These are phyloP conservation scores for Meiosimyza platycephala DNA, from an alignment of 2,888 invertebrate species.

Conservation along the genomic window DNA sequence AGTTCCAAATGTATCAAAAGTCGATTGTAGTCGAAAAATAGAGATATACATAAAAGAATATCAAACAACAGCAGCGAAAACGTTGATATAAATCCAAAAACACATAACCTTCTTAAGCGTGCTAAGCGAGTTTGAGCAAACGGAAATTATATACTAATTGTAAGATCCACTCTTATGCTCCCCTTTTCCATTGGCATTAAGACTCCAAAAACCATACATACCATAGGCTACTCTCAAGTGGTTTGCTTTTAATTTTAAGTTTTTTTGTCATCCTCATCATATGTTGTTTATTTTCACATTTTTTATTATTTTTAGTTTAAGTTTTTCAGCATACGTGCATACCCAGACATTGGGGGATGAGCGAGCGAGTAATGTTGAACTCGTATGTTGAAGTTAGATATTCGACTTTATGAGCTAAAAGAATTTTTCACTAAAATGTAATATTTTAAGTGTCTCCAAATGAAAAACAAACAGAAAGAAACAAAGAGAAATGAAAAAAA, in stretches of 20 bases:
- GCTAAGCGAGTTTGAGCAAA: too few relatives aligned
- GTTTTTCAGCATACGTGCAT: not conserved
- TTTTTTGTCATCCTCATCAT: conserved; percentile 2
- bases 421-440: conserved; percentile 16
- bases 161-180: too few relatives aligned
- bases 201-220: not conserved
- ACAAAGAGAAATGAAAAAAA: not conserved
- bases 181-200: too few relatives aligned
- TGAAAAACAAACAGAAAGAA: not conserved
- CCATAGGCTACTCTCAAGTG: conserved; percentile 6
- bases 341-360: conserved; percentile 7
- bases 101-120: too few relatives aligned
- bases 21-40: too few relatives aligned
- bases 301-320: not conserved
- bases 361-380: too few relatives aligned
- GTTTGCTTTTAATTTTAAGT: conserved; percentile 23
- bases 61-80: too few relatives aligned
- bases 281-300: not conserved
- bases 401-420: not conserved
- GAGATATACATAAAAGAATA: too few relatives aligned
- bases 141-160: too few relatives aligned
- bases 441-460: conserved; percentile 16
- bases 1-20: too few relatives aligned
- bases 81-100: too few relatives aligned
- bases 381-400: too few relatives aligned